Percentiles rank a stretch among this genome's conserved stretches.
Evolutionary conservation across 2,888 invertebrate genomes (phyloP).

Genomic region (Hipparchia sbordonii): DNA sequence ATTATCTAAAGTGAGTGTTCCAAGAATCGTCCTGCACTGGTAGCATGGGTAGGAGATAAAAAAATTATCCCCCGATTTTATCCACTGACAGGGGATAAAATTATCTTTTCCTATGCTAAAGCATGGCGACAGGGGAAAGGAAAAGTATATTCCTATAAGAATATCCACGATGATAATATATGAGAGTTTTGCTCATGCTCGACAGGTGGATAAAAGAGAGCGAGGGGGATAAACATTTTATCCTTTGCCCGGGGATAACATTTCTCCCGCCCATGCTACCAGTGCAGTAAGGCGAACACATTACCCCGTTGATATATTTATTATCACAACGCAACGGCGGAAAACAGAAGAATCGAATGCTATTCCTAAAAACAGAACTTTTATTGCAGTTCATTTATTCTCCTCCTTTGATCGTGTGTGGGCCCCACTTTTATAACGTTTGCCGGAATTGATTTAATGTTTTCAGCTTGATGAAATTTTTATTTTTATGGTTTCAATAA

Average conservation of each 20-base stretch:
- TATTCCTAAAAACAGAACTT: constrained; percentile 70
- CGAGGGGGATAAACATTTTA: too few relatives aligned
- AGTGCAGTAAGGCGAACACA: constrained; percentile 60
- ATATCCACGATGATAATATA: too few relatives aligned
- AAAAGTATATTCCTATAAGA: too few relatives aligned
- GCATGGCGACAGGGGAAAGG: too few relatives aligned
- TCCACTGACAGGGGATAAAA: too few relatives aligned
- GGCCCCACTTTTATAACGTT: constrained; percentile 52
- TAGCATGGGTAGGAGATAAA: too few relatives aligned
- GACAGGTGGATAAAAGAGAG: too few relatives aligned
- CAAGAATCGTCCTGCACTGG: constrained; percentile 59
- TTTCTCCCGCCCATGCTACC: too few relatives aligned
- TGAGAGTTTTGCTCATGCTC: too few relatives aligned
- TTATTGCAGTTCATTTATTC: constrained; percentile 62
- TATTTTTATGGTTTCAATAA: constrained; percentile 5
- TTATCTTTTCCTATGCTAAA: too few relatives aligned
- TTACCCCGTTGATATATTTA: constrained; percentile 73
- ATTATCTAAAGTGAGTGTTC: constrained; percentile 56
- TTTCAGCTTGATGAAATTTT: constrained; percentile 23
- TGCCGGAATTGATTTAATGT: constrained; percentile 31
- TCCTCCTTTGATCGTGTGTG: constrained; percentile 74
- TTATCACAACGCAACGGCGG: constrained; percentile 64
- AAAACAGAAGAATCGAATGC: constrained; percentile 65
- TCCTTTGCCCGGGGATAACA: too few relatives aligned
- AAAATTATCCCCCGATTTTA: too few relatives aligned